Base-by-base conservation (phyloP, 2,113 vertebrate species). In the Clarias macrocephalus region DNA sequence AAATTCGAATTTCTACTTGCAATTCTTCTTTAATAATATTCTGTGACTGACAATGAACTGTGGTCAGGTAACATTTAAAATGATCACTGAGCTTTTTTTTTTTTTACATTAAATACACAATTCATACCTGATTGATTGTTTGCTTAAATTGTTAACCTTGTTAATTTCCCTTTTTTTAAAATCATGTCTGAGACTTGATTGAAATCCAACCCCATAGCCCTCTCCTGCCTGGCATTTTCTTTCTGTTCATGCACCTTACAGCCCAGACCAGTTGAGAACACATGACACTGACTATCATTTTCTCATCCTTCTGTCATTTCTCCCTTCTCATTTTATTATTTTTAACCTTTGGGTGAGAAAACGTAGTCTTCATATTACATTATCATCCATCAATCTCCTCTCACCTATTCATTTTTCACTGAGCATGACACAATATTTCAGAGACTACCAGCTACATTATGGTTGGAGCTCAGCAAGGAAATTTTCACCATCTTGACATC, bases 131-230 rank as follows among this genome's bases (percentile, higher is more conserved):
- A 0, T 68, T 68, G 4, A 16, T 63, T 25, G 21, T 72, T 37
- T 15, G 5, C 21, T 30, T 48, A 52, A 65, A 79, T 83, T 77
- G 5, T 1, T 52, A 85, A 63, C 87, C 92, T 89, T 92, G 84
- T 90, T 91, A 87, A 86, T 91, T 76, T 62, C 16, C 10, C 19
- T 60, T 25, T 66, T 66, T 57, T 80, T 88, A 85, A 88, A 88
- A 92, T 93, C 93, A 91, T 89, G 84, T 90, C 91, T 93, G 80
- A 91, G 90, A 85, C 88, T 90, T 89, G 87, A 85, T 70, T 80
- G 90, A 66, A 21, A 12, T 87, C 19, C 73, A 56, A 48, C 42
- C 62, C 25, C 48, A 23, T 21, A 66, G 42, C 25, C 57, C 23
- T 79, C 16, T 30, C 30, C 60, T 52, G 83, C 85, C 72, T 90